Percentiles rank a stretch among this genome's conserved stretches.
These are phyloP conservation scores for Cosmia pyralina DNA, from an alignment of 2,888 invertebrate species.

Conservation along the genomic window DNA sequence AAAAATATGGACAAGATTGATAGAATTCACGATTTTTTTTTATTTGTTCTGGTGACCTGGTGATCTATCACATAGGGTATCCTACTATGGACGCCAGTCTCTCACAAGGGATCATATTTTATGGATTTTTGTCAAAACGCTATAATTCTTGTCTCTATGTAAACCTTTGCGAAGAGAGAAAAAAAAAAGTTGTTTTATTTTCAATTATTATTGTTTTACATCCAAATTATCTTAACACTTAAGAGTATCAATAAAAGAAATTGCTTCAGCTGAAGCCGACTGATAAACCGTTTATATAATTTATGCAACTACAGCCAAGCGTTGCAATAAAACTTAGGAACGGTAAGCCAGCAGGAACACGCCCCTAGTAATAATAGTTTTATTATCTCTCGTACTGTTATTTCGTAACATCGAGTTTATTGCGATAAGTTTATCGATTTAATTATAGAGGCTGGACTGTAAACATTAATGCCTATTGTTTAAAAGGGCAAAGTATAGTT, in stretches of 20 bases:
- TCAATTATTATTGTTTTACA: not conserved
- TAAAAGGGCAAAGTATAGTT: too few species aligned
- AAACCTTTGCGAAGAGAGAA: too few species aligned
- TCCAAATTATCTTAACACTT: not conserved
- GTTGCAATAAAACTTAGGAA: conserved; percentile 49
- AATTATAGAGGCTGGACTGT: conserved; percentile 54
- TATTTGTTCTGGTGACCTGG: not conserved
- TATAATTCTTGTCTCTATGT: too few species aligned
- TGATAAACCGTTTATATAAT: conserved; percentile 28
- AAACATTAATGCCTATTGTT: conserved; percentile 33
- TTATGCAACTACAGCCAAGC: conserved; percentile 36
- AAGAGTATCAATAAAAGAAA: not conserved
- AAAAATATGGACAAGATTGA: not conserved
- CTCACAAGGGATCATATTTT: too few species aligned
- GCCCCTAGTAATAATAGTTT: conserved; percentile 58
- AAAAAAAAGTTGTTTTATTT: too few species aligned
- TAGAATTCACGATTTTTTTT: not conserved
- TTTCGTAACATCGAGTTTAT: conserved; percentile 60
- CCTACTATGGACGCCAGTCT: too few species aligned
- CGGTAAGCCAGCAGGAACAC: conserved; percentile 41
- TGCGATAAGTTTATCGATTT: conserved; percentile 62
- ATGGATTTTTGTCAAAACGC: too few species aligned
- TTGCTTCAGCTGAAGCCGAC: not conserved
- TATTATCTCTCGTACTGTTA: conserved; percentile 58
- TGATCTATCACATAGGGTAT: too few species aligned